These are phyloP conservation scores for Falcunculus frontatus DNA, from an alignment of 2,113 vertebrate species.

Conservation along the genomic window DNA sequence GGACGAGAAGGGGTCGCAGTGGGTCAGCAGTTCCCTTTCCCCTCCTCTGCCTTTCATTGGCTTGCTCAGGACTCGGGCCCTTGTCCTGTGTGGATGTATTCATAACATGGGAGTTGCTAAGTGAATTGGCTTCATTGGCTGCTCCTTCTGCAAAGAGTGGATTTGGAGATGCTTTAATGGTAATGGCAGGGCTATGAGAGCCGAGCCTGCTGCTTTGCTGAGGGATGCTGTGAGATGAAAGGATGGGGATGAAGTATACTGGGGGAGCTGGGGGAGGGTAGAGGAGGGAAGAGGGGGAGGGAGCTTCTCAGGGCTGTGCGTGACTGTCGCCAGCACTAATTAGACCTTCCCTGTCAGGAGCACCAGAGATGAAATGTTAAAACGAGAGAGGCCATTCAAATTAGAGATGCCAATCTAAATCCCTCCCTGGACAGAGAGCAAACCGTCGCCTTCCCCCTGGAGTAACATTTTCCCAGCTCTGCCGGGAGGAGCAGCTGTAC, in stretches of 20 bases:
- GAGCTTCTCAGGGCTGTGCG: neutral
- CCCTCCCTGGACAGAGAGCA: neutral
- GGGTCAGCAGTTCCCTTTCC: neutral
- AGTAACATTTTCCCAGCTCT: slow-evolving; percentile 45
- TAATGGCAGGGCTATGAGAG: neutral
- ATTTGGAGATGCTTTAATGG: neutral
- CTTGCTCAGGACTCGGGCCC: neutral
- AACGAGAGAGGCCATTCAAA: slow-evolving; percentile 51
- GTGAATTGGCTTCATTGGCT: neutral
- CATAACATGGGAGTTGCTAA: fast-evolving
- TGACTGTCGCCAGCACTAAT: slow-evolving; percentile 48
- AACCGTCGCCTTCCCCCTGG: slow-evolving; percentile 14
- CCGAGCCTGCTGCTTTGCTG: neutral
- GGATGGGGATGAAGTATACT: neutral
- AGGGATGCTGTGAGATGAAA: slow-evolving; percentile 22
- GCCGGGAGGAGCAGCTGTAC: slow-evolving; percentile 25
- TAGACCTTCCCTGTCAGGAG: slow-evolving; percentile 58
- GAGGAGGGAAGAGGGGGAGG: neutral
- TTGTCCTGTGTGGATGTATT: neutral
- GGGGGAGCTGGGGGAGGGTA: slow-evolving; percentile 1
- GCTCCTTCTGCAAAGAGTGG: neutral
- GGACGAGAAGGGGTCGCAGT: neutral
- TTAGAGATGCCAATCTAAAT: slow-evolving; percentile 63
- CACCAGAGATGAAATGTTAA: slow-evolving; percentile 54
- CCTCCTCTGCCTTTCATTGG: neutral